Evolutionary conservation across 2,888 invertebrate species (phyloP).

Genomic region (Apodemia duryi): DNA sequence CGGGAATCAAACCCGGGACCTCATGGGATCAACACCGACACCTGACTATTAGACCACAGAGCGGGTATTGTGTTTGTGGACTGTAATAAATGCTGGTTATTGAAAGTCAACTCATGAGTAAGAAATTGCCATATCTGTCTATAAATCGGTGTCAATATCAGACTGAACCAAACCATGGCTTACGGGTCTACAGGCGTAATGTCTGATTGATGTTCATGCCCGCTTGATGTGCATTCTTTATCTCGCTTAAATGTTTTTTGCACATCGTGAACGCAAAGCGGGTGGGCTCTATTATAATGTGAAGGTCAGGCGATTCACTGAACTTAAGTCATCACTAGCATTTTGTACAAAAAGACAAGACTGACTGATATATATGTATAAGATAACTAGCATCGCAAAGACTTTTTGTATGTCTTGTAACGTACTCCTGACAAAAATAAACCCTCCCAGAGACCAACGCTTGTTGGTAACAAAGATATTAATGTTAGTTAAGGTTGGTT

Average conservation of each 20-base stretch:
- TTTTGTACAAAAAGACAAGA: not conserved
- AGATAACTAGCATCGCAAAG: too few relatives aligned
- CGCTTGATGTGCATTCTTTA: constrained; percentile 4
- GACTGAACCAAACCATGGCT: not conserved
- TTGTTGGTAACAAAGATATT: too few relatives aligned
- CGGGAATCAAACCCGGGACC: too few relatives aligned
- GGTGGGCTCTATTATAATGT: constrained; percentile 9
- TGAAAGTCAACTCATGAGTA: not conserved
- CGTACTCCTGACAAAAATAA: too few relatives aligned
- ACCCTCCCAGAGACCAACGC: too few relatives aligned
- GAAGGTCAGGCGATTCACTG: constrained; percentile 7
- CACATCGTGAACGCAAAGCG: not conserved
- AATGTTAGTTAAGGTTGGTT: too few relatives aligned
- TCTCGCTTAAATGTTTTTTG: constrained; percentile 10
- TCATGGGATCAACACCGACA: too few relatives aligned
- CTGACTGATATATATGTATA: too few relatives aligned
- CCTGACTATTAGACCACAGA: too few relatives aligned
- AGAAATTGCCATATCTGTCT: not conserved
- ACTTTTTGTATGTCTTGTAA: too few relatives aligned
- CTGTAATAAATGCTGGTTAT: not conserved
- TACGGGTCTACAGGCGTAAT: not conserved
- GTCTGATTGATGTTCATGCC: constrained; percentile 10
- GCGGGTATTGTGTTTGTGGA: not conserved
- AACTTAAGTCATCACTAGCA: not conserved
- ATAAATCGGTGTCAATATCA: constrained; percentile 6